A percentile compares a stretch with the other conserved stretches of the same genome.
Conservation (phyloP, 1,140 invertebrate genomes). For the Centruroides vittatus region DNA sequence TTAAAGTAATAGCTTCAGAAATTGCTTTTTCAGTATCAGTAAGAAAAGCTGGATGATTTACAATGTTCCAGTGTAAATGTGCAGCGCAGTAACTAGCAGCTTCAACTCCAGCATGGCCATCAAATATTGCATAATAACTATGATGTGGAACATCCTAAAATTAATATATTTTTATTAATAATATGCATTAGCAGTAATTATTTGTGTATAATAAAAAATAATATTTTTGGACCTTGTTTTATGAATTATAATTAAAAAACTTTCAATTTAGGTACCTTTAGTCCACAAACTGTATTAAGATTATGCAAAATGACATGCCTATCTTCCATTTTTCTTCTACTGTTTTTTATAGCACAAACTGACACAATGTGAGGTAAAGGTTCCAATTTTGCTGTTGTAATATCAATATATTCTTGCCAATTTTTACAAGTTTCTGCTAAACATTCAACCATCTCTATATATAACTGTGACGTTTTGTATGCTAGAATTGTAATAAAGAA, state of each 20-base stretch:
- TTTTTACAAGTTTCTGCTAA: slow-evolving; percentile 42
- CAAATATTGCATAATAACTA: slow-evolving; percentile 72
- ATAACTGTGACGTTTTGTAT: slow-evolving; percentile 50
- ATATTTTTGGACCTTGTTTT: not conserved
- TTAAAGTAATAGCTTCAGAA: slow-evolving; percentile 62
- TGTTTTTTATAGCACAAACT: slow-evolving; percentile 57
- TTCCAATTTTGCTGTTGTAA: slow-evolving; percentile 20
- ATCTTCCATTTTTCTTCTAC: slow-evolving; percentile 72
- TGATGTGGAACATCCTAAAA: slow-evolving; percentile 13
- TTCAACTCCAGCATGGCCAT: slow-evolving; percentile 85
- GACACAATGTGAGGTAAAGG: slow-evolving; percentile 26
- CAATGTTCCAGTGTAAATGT: slow-evolving; percentile 74
- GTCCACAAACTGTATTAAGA: slow-evolving; percentile 22
- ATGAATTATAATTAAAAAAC: not conserved
- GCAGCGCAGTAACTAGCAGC: slow-evolving; percentile 73
- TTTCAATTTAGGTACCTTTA: not conserved
- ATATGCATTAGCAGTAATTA: not conserved
- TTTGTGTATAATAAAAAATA: not conserved
- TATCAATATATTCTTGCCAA: slow-evolving; percentile 28
- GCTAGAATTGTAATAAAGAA: slow-evolving; percentile 34
- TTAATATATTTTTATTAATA: not conserved
- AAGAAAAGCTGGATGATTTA: slow-evolving; percentile 49
- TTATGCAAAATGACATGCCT: slow-evolving; percentile 52
- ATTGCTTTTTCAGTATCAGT: slow-evolving; percentile 53
- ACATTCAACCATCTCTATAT: slow-evolving; percentile 51